Evolutionary conservation across 2,113 vertebrate species (phyloP).

Genomic region (Sinocyclocheilus rhinocerous): DNA sequence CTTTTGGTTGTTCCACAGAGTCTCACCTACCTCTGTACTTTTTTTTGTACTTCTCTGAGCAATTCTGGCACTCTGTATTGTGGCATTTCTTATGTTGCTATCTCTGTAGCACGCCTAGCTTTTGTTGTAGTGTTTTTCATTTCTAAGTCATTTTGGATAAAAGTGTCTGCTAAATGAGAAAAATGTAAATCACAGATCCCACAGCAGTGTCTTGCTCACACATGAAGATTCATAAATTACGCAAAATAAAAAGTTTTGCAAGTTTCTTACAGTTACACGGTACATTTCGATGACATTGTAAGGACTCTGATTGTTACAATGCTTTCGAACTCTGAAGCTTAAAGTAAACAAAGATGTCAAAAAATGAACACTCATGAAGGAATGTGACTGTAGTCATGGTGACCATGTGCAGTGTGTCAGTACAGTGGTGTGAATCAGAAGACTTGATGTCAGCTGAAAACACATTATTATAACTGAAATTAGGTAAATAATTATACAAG

Average conservation of each 20-base stretch:
- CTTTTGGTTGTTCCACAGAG: neutral
- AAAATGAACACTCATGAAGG: conserved; percentile 10
- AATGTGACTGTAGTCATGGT: conserved; percentile 38
- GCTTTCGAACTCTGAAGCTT: neutral
- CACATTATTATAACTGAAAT: neutral
- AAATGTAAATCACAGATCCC: neutral
- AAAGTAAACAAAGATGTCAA: neutral
- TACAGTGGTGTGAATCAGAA: conserved; percentile 34
- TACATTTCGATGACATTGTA: neutral
- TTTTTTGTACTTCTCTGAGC: neutral
- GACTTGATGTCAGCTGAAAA: neutral
- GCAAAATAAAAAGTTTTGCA: neutral
- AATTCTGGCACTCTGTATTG: neutral
- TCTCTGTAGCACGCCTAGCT: neutral
- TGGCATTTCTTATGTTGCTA: neutral
- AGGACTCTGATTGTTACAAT: neutral
- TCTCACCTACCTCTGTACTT: neutral
- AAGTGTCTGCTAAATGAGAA: neutral
- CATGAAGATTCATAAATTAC: neutral
- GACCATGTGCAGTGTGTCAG: conserved; percentile 11
- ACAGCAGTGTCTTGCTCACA: neutral
- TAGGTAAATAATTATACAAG: conserved; percentile 3
- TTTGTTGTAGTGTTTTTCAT: neutral
- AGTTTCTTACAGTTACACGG: neutral
- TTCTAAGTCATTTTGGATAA: neutral